Evolutionary conservation across 2,113 vertebrate genomes (phyloP).

Genomic region (Delphinapterus leucas): DNA sequence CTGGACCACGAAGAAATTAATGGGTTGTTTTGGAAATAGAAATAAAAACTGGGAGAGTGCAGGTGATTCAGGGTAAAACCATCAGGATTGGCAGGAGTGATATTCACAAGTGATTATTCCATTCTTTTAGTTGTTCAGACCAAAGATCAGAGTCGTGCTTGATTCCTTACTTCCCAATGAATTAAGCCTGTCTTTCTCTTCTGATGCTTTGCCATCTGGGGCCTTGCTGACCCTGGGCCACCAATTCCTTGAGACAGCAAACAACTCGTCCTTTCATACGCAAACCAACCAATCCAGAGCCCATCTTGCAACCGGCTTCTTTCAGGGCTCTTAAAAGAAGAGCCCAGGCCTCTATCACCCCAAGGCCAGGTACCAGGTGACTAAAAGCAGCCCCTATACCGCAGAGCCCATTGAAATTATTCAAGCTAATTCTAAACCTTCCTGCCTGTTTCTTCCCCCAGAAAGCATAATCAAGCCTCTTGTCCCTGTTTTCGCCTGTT

Average conservation of each 20-base stretch:
- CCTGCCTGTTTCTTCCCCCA: not conserved
- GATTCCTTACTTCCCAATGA: not conserved
- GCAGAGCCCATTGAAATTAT: not conserved
- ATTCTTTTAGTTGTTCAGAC: not conserved
- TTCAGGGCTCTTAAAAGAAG: no score
- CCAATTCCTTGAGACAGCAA: not conserved
- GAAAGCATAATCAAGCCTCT: not conserved
- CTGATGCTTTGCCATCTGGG: not conserved
- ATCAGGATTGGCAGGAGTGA: not conserved
- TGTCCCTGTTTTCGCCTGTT: fast-evolving
- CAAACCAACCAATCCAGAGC: not conserved
- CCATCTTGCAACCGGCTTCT: not conserved
- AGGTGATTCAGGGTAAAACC: not conserved
- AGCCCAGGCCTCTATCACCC: not conserved
- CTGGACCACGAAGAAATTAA: not conserved
- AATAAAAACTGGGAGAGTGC: not conserved
- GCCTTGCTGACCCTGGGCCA: not conserved
- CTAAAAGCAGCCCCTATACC: not conserved
- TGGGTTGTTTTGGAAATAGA: not conserved
- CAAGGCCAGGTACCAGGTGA: not conserved
- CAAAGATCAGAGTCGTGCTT: not conserved
- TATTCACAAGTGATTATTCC: not conserved
- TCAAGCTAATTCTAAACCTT: not conserved
- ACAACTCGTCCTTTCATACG: not conserved
- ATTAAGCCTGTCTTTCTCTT: not conserved